These are phyloP conservation scores for Brachypteracias leptosomus DNA, from an alignment of 2,113 vertebrate genomes.

Conservation along the genomic window DNA sequence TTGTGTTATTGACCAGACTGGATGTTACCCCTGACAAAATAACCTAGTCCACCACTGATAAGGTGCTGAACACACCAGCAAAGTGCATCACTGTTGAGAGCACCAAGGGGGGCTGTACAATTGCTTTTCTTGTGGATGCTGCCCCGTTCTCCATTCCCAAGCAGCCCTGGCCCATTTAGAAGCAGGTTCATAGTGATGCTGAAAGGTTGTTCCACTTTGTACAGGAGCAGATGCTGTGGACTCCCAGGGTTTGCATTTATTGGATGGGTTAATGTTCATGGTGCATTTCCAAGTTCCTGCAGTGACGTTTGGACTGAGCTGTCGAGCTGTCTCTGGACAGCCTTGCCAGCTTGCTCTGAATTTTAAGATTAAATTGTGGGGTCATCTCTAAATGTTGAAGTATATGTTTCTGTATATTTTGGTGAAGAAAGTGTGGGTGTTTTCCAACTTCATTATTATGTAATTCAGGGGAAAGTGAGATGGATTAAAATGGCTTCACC, in stretches of 20 bases:
- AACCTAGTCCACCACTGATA: neutral
- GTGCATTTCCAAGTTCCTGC: neutral
- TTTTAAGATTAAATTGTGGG: neutral
- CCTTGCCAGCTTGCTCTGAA: neutral
- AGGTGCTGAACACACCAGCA: neutral
- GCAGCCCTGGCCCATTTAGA: neutral
- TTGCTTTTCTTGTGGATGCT: neutral
- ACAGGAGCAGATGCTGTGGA: accelerated
- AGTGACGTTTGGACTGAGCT: neutral
- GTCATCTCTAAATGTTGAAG: neutral
- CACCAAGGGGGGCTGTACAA: neutral
- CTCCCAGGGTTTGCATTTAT: neutral
- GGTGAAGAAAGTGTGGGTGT: neutral
- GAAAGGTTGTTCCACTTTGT: neutral
- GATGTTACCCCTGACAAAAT: neutral
- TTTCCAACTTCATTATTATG: neutral
- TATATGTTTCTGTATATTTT: neutral
- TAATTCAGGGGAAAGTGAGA: neutral
- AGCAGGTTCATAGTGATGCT: neutral
- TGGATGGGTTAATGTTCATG: neutral
- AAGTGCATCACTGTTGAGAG: neutral
- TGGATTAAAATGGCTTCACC: neutral
- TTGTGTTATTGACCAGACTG: neutral
- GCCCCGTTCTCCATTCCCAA: neutral
- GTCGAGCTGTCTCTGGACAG: neutral